phyloP scores from a whole-genome alignment of 1,140 invertebrate species.

The Drosophila kikkawai region DNA sequence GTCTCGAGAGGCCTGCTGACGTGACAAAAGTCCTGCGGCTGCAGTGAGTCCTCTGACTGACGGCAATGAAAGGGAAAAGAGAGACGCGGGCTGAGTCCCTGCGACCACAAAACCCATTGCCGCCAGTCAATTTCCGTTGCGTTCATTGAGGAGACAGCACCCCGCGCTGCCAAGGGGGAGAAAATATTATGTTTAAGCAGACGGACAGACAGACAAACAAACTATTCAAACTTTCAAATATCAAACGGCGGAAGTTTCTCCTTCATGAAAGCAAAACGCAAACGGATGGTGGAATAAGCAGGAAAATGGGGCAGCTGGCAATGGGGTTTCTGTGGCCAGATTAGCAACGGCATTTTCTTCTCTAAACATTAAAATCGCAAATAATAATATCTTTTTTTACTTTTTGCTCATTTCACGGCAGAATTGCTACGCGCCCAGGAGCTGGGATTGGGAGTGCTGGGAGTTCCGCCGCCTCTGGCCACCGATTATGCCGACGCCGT shows the following conservation, averaged over 20 bases:
- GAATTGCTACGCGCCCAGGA: constrained; percentile 65
- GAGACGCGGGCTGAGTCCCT: constrained; percentile 1
- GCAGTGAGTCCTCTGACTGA: constrained; percentile 49
- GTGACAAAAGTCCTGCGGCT: constrained; percentile 52
- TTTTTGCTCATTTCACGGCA: constrained; percentile 55
- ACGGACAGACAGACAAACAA: constrained; percentile 35
- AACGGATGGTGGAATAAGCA: not conserved
- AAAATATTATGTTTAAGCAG: constrained; percentile 48
- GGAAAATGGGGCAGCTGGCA: constrained; percentile 5
- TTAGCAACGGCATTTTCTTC: constrained; percentile 48
- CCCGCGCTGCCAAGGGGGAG: constrained; percentile 7
- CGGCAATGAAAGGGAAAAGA: constrained; percentile 13
- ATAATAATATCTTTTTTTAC: constrained; percentile 43
- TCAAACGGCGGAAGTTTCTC: constrained; percentile 52
- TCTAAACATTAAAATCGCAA: constrained; percentile 57
- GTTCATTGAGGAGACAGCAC: constrained; percentile 24
- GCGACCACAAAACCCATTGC: constrained; percentile 32
- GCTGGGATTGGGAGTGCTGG: constrained; percentile 12
- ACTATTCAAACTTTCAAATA: constrained; percentile 68
- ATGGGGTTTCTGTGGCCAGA: constrained; percentile 39
- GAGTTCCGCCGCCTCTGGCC: constrained; percentile 22
- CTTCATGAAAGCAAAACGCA: not conserved
- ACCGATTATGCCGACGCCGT: constrained; percentile 69
- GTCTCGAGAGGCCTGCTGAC: not conserved
- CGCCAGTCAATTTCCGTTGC: constrained; percentile 72